Conservation (phyloP, 2,888 invertebrate species). For the Papilio protenor region DNA sequence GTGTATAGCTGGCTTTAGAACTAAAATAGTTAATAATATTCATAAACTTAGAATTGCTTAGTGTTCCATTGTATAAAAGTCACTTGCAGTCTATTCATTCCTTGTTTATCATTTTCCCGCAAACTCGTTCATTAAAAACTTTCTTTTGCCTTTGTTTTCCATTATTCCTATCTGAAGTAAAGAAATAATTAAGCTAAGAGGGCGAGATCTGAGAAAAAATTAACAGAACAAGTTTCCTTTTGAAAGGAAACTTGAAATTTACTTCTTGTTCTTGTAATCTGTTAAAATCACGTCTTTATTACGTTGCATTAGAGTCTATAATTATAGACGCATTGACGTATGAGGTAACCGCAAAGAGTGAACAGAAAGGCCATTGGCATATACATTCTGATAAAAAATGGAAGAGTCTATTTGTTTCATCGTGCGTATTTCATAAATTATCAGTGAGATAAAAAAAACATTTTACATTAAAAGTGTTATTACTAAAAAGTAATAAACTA, state of each 20-base stretch:
- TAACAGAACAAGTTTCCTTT: conserved; percentile 35
- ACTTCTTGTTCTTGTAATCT: background rate
- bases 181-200: conserved; percentile 39
- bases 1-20: no score
- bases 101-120: conserved; percentile 33
- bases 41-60: background rate
- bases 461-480: no score
- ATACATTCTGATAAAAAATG: background rate
- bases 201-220: conserved; percentile 32
- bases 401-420: no score
- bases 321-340: background rate
- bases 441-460: no score
- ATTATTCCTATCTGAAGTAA: conserved; percentile 33
- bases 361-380: background rate
- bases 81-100: conserved; percentile 20
- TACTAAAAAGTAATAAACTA: no score
- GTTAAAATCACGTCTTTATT: conserved; percentile 1
- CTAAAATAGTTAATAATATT: background rate
- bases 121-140: conserved; percentile 39
- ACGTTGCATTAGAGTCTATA: background rate
- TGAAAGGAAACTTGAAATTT: background rate
- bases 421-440: no score
- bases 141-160: conserved; percentile 36
- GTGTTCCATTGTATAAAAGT: conserved; percentile 13
- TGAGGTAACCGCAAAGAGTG: background rate